Evolutionary conservation across 2,797 vertebrate genomes (phyloP), one percentile per base, ranked within the genome.

Genomic region (Pangasius macronema): DNA sequence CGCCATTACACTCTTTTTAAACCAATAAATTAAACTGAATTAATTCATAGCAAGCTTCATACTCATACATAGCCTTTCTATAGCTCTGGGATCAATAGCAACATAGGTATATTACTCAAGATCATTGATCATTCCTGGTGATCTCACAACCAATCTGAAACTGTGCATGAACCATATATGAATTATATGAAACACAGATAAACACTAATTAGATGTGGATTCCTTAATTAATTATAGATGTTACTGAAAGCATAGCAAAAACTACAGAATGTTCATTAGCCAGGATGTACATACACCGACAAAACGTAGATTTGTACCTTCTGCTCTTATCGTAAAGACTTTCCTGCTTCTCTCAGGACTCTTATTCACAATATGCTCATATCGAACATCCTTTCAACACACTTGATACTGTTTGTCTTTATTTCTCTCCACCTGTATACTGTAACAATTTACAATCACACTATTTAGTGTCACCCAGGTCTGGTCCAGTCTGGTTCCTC

Each of bases 71-170:
- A 82, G 88, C 67, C 84, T 87, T 89, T 90, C 91, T 84, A 82
- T 87, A 89, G 87, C 57, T 80, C 20, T 33, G 49, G 30, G 70
- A 86, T 92, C 85, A 87, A 90, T 89, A 88, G 57, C 27, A 92
- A 91, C 88, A 77, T 81, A 86, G 89, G 91, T 42, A 88, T 91
- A 86, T 90, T 86, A 90, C 84, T 85, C 61, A 75, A 82, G 53
- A 73, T 82, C 82, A 87, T 90, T 86, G 83, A 89, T 87, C 87
- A 81, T 87, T 87, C 90, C 77, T 87, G 85, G 89, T 70, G 75
- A 73, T 82, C 80, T 86, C 86, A 90, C 88, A 86, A 86, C 85
- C 87, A 88, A 83, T 89, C 55, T 86, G 73, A 90, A 89, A 89
- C 51, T 87, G 39, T 51, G 68, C 63, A 81, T 86, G 88, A 85